Evolutionary conservation across 2,888 invertebrate genomes (phyloP), one percentile per base, ranked within the genome.

Genomic region (Alviniconcha strummeri): DNA sequence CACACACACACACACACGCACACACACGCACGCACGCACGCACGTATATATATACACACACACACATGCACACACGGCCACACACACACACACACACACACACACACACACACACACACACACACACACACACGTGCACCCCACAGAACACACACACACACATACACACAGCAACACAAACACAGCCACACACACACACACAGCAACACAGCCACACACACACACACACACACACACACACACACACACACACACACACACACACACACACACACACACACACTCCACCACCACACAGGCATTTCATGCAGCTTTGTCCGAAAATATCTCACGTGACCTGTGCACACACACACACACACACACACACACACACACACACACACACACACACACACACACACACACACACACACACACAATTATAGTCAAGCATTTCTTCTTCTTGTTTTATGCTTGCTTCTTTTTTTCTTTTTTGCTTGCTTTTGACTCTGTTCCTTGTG

Each of bases 141-240:
- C n/a, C n/a, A n/a, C n/a, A n/a, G n/a, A n/a, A 69, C 69, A 69
- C n/a, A 69, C 69, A 69, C n/a, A 69, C 69, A 69, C n/a, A 69
- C 69, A 69, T 4, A 69, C 69, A 69, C n/a, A 69, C n/a, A n/a
- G n/a, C n/a, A n/a, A n/a, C 56, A 81, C 19, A 72, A 55, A 72
- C 55, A 81, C 71, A 55, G n/a, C n/a, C 54, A 81, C 71, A 72
- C 9, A 81, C 19, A 13, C 72, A 72, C 72, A 36, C 72, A 72
- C 72, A 4, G n/a, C n/a, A 9, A 60, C 13, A 9, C 8, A 60
- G 13, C 13, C 13, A 69, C 69, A 4, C 69, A n/a, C 17, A 15
- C 69, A n/a, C 3, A 17, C 69, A 69, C n/a, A 69, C 69, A 69
- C 69, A 69, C n/a, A 69, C 36, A 69, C 69, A 69, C 69, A 69